These are phyloP conservation scores for Oreotrochilus melanogaster DNA, from an alignment of 2,113 vertebrate genomes.

Conservation along the genomic window DNA sequence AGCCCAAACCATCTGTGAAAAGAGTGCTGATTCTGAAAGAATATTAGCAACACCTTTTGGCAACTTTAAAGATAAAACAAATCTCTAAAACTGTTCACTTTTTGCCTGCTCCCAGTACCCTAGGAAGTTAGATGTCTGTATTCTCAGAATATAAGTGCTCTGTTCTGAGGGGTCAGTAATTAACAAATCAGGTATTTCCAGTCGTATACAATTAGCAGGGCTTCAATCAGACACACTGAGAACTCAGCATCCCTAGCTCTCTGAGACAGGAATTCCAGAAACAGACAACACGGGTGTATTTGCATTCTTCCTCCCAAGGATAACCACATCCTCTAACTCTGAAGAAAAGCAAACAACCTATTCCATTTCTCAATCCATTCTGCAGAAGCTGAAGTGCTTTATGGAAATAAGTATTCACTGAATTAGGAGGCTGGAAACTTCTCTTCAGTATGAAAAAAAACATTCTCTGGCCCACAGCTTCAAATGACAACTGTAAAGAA, in stretches of 20 bases:
- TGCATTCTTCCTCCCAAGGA: not conserved
- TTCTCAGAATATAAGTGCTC: not conserved
- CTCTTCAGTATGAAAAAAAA: not conserved
- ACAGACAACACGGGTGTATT: not conserved
- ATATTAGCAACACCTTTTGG: not conserved
- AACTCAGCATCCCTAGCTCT: not conserved
- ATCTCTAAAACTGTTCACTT: not conserved
- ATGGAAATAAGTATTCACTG: not conserved
- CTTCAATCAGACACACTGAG: not conserved
- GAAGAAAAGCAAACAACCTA: not conserved
- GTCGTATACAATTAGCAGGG: not conserved
- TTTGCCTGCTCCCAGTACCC: not conserved
- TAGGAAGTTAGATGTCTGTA: not conserved
- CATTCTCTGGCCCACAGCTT: not conserved
- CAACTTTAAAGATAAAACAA: not conserved
- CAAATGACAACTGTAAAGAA: not conserved
- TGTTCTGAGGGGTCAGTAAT: not conserved
- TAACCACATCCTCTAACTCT: accelerated
- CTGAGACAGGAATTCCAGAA: not conserved
- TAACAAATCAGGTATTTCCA: not conserved
- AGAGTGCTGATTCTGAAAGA: not conserved
- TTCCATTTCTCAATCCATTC: not conserved
- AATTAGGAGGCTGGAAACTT: not conserved
- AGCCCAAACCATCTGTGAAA: not conserved
- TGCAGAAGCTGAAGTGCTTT: not conserved